These are phyloP conservation scores for Sprattus sprattus DNA, from an alignment of 2,113 vertebrate species.

Conservation along the genomic window DNA sequence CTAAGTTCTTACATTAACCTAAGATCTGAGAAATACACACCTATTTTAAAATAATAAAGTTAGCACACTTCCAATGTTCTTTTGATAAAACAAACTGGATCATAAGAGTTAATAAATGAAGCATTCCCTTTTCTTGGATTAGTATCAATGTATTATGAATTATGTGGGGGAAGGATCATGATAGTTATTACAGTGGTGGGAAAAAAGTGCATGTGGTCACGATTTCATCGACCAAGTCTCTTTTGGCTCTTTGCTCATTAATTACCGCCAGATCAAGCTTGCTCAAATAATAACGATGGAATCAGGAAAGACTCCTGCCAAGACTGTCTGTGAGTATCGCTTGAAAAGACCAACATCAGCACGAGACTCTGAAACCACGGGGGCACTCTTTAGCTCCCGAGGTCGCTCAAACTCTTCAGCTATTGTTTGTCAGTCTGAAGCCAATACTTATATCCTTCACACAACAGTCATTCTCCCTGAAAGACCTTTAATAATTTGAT, in stretches of 20 bases:
- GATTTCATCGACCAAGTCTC: background rate
- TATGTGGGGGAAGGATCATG: background rate
- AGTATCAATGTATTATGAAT: background rate
- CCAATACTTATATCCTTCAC: background rate
- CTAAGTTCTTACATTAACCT: background rate
- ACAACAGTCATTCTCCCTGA: background rate
- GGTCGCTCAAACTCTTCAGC: background rate
- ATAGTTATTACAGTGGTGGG: background rate
- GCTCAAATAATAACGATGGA: background rate
- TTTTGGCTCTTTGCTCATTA: background rate
- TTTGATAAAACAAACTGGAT: background rate
- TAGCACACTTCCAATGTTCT: background rate
- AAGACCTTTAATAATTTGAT: background rate
- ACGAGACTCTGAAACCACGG: background rate
- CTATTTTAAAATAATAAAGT: background rate
- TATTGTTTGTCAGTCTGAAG: background rate
- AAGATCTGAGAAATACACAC: background rate
- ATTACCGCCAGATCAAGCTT: background rate
- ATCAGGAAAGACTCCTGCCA: slow-evolving; percentile 3
- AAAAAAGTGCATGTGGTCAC: background rate
- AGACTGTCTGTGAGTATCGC: background rate
- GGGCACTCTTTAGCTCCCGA: background rate
- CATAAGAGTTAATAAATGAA: background rate
- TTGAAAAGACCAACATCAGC: slow-evolving; percentile 6
- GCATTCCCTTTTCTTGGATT: background rate